A percentile compares a stretch with the other conserved stretches of the same genome.
phyloP scores from a whole-genome alignment of 2,888 invertebrate species.

The Cerastis rubricosa region DNA sequence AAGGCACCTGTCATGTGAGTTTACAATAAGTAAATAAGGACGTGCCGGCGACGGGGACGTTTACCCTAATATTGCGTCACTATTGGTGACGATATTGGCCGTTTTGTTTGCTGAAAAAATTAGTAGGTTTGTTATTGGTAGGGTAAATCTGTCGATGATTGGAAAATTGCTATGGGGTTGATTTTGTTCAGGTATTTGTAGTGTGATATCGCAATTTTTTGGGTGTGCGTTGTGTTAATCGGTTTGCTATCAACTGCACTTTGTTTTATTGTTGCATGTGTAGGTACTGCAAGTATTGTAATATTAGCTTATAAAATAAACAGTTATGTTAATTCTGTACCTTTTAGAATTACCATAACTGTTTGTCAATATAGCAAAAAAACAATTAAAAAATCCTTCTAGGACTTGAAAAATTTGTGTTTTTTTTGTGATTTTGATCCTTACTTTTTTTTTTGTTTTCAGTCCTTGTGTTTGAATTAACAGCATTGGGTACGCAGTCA shows the following conservation, averaged over 20 bases:
- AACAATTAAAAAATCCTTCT: no score
- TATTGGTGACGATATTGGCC: constrained; percentile 84
- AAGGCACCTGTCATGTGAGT: constrained; percentile 90
- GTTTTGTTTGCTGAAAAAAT: constrained; percentile 86
- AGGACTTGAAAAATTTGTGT: no score
- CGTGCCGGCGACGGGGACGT: constrained; percentile 79
- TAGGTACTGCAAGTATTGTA: background rate
- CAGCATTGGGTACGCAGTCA: background rate
- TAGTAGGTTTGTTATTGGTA: constrained; percentile 73
- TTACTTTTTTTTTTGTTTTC: background rate
- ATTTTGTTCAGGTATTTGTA: constrained; percentile 9
- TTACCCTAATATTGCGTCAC: constrained; percentile 87
- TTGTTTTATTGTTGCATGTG: no score
- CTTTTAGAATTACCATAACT: background rate
- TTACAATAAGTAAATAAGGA: constrained; percentile 90
- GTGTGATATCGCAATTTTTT: constrained; percentile 7
- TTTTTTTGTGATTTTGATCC: no score
- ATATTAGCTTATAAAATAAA: background rate
- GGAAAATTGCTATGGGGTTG: constrained; percentile 50
- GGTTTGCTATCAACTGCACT: background rate
- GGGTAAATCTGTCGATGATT: constrained; percentile 57
- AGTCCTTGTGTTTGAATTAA: background rate
- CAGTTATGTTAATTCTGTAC: background rate
- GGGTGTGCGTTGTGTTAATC: background rate
- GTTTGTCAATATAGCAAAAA: background rate